phyloP scores from a whole-genome alignment of 2,113 vertebrate species.

The Nothocercus nigrocapillus region DNA sequence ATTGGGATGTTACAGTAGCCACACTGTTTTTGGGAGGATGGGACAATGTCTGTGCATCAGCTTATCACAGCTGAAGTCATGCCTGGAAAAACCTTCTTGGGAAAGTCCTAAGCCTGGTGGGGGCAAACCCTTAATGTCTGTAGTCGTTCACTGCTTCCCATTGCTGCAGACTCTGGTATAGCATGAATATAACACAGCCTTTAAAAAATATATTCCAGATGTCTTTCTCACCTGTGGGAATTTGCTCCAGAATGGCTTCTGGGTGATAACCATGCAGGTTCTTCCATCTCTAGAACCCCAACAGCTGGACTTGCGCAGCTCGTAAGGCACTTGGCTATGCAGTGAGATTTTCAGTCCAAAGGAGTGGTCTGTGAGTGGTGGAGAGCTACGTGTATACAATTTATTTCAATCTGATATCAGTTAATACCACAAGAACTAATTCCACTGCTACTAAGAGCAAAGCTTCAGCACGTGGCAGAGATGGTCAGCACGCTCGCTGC shows the following conservation, averaged over 20 bases:
- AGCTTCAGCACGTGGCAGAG: fast-evolving
- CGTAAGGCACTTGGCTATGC: fast-evolving
- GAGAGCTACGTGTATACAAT: fast-evolving
- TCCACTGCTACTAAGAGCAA: neutral
- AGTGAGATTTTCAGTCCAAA: neutral
- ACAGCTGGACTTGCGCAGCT: neutral
- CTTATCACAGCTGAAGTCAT: neutral
- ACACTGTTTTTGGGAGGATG: slow-evolving; percentile 22
- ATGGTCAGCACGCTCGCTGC: neutral
- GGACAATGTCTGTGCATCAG: neutral
- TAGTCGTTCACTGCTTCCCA: neutral
- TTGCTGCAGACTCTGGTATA: neutral
- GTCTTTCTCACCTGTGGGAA: neutral
- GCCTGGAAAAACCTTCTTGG: neutral
- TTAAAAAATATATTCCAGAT: neutral
- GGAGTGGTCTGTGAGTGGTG: neutral
- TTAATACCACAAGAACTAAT: neutral
- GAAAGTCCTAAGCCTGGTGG: neutral
- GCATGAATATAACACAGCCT: neutral
- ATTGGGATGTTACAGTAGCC: slow-evolving; percentile 26
- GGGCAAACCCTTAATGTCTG: neutral
- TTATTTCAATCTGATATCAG: neutral
- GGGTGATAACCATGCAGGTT: fast-evolving
- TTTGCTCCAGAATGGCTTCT: fast-evolving
- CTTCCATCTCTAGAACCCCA: neutral